Base-by-base conservation (phyloP, 2,797 vertebrate genomes). In the Acanthurus leucopareius region DNA sequence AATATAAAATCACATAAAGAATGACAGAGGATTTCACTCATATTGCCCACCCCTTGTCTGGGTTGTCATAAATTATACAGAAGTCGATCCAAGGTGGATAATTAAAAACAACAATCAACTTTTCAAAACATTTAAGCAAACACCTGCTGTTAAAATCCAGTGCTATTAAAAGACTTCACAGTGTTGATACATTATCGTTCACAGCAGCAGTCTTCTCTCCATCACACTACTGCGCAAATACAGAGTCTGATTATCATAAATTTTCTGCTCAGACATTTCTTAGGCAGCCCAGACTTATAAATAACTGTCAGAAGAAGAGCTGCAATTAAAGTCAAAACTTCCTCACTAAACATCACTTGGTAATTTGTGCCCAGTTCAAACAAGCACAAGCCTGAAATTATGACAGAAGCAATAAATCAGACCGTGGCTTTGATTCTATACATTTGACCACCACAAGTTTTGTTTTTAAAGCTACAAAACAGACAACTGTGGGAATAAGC, bases 381-480 rank as follows among this genome's bases (percentile, higher is more conserved):
- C n/a, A 58, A 49, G 48, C 32, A 25, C 19, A 67, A 48, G 20
- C 13, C 53, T 47, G 65, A 28, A 72, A 66, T 69, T 44, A 72
- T 53, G 35, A 67, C 52, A 58, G 14, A 61, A 28, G 40, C 40
- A 28, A 60, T 51, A 67, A 74, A 85, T 82, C 82, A 81, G 28
- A 67, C n/a, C 2, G 47, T 13, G n/a, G 63, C 75, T 62, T 63
- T 54, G n/a, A 73, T n/a, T 59, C 28, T 22, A 38, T 22, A 48
- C 6, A 40, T 45, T 57, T 73, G 40, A 68, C 42, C 54, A 49
- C 2, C 20, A 19, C 4, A 0, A 38, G 8, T 56, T 73, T 32
- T 20, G 44, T 49, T 62, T 73, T 13, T 60, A 6, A 3, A 53
- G 51, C 60, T 44, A 58, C 28, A 54, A 13, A 60, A 28, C 38